Conservation (phyloP, 1,140 invertebrate species). For the Drosophila pallidifrons region DNA sequence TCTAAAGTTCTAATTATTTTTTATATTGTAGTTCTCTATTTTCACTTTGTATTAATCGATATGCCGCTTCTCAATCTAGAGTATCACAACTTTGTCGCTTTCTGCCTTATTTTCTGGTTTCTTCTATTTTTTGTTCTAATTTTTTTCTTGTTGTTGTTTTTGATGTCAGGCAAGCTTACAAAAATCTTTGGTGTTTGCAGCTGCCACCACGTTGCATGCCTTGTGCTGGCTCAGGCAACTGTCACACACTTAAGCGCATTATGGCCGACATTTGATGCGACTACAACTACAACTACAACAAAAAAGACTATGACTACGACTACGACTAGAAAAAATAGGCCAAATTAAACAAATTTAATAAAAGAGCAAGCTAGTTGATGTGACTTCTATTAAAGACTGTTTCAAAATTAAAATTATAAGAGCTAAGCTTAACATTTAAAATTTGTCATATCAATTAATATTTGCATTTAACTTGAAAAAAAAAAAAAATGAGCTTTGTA, state of each 20-base stretch:
- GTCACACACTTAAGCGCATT: slow-evolving; percentile 51
- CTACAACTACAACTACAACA: neutral
- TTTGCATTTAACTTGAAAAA: too few species aligned
- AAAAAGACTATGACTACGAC: too few species aligned
- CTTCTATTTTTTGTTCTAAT: neutral
- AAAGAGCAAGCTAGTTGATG: neutral
- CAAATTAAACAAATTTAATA: slow-evolving; percentile 43
- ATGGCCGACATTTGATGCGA: slow-evolving; percentile 31
- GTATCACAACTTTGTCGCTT: slow-evolving; percentile 18
- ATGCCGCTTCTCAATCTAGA: neutral
- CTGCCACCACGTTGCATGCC: neutral
- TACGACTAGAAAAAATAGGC: neutral
- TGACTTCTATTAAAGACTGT: neutral
- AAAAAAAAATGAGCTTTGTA: too few species aligned
- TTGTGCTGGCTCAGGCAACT: slow-evolving; percentile 16
- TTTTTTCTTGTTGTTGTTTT: slow-evolving; percentile 8
- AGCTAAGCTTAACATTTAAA: too few species aligned
- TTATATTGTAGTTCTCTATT: too few species aligned
- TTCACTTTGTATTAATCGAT: neutral
- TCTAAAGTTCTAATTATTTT: too few species aligned
- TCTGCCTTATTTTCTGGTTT: neutral
- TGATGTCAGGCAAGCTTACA: slow-evolving; percentile 8
- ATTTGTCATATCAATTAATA: too few species aligned
- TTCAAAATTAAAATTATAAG: neutral
- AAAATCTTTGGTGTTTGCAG: slow-evolving; percentile 25